Base-by-base conservation (phyloP, 2,113 vertebrate genomes). In the Aspidoscelis tigris region DNA sequence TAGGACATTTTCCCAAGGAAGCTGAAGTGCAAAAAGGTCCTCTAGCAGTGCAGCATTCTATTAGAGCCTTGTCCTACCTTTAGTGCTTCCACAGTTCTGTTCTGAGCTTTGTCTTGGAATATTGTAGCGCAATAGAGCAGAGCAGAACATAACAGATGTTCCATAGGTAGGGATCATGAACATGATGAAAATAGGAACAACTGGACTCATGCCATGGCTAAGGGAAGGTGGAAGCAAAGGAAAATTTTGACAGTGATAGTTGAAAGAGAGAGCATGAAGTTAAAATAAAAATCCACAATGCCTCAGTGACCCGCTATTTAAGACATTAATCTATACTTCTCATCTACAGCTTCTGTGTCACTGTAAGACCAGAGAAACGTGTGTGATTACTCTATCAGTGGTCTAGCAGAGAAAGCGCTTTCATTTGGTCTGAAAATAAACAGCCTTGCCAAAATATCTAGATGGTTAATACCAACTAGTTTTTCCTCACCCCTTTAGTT, bases 401-500 rank as follows among this genome's bases (percentile, higher is more conserved):
- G 0, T 7, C 24, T 39, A 61, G 39, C 64, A 43, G 44, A 43
- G 18, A 76, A 83, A 65, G 18, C 41, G 14, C 33, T 74, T 68
- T 72, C 26, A 86, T 20, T 41, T 39, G 64, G n/a, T 70, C 12
- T 74, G 44, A 88, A 82, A 88, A 77, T 20, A 79, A 86, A 73
- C 1, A 80, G 39, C 68, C 41, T 77, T 81, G 16, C 39, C 84
- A 82, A 73, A 88, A 43, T 65, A 73, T 66, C 21, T 68, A 84
- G 55, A 41, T 18, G 12, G 41, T 73, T 87, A 78, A 92, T 26
- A 79, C 41, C 0, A 72, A 58, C 0, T 43, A 70, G 33, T 0
- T 84, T 89, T 89, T 50, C 0, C 50, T 24, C 87, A 81, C 7
- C 12, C 80, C 72, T 2, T 10, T n/a, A 3, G 20, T 87, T 92